Evolutionary conservation across 2,797 vertebrate species (phyloP).

Genomic region (Tympanoctomys barrerae): DNA sequence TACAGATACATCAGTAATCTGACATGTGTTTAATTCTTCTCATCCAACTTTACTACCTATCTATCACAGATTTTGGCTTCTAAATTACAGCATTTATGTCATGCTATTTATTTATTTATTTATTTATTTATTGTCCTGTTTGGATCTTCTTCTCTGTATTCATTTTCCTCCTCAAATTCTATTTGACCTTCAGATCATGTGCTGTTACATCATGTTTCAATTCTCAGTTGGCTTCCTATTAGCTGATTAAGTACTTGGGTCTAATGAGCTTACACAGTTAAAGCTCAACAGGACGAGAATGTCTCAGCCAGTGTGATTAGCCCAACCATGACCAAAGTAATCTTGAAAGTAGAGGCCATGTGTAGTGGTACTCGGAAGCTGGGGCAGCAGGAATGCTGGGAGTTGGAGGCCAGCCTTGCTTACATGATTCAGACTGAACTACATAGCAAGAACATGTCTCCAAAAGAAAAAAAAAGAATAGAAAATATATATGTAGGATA

Average conservation of each 20-base stretch:
- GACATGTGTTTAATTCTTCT: background rate
- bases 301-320: background rate
- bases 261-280: background rate
- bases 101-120: background rate
- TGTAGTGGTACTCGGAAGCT: background rate
- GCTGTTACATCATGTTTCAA: background rate
- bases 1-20: background rate
- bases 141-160: background rate
- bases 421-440: background rate
- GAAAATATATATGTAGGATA: background rate
- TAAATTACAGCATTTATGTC: background rate
- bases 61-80: background rate
- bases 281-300: slow-evolving; percentile 2
- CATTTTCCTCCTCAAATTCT: background rate
- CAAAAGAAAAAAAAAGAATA: background rate
- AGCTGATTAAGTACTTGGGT: background rate
- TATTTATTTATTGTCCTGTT: background rate
- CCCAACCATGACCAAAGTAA: background rate
- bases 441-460: background rate
- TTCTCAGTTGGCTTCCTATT: background rate
- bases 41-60: background rate
- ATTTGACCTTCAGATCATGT: background rate
- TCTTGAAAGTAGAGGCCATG: slow-evolving; percentile 28
- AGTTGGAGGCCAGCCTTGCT: background rate
- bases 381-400: no score